These are phyloP conservation scores for Martes martes DNA, from an alignment of 2,113 vertebrate species.

Conservation along the genomic window DNA sequence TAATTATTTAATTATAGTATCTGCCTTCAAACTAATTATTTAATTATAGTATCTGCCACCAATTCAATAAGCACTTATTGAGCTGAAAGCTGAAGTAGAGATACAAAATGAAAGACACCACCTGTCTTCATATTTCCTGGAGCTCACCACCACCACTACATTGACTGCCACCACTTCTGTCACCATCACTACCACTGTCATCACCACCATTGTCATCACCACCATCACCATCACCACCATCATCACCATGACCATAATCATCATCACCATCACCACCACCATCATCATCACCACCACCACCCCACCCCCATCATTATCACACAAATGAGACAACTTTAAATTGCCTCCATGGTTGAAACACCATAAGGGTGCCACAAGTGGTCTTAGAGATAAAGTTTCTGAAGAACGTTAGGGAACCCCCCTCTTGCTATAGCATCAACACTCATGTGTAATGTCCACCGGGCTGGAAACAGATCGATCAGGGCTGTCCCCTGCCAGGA, in stretches of 20 bases:
- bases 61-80: not conserved
- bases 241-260: accelerated
- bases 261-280: accelerated
- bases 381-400: not conserved
- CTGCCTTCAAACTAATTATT: not conserved
- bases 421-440: accelerated
- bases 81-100: not conserved
- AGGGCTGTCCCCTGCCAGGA: not conserved
- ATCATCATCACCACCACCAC: accelerated
- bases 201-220: accelerated
- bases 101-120: not conserved
- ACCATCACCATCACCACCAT: accelerated
- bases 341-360: not conserved
- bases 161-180: no score
- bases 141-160: accelerated
- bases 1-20: not conserved
- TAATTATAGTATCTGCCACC: not conserved
- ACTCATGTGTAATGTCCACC: not conserved
- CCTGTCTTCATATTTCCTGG: not conserved
- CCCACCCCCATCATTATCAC: no score
- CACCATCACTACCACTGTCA: accelerated
- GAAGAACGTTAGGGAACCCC: not conserved
- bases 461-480: not conserved
- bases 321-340: not conserved
- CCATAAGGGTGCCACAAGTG: not conserved